Percentiles rank a stretch among this genome's conserved stretches.
These are phyloP conservation scores for Eumacrocentrus americanus DNA, from an alignment of 2,888 invertebrate genomes.

Conservation along the genomic window DNA sequence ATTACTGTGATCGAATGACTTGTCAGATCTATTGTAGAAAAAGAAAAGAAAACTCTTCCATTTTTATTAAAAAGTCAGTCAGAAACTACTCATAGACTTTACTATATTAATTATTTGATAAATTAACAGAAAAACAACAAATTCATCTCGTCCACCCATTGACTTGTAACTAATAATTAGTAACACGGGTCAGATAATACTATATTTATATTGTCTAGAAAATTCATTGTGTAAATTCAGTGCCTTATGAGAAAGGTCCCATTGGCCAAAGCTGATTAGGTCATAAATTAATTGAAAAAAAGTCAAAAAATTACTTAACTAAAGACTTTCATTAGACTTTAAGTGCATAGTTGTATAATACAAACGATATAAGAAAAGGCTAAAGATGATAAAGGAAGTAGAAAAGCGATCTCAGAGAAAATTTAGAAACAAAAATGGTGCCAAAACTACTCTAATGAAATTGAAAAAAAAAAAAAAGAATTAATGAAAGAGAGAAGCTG, in stretches of 20 bases:
- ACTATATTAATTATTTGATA: background rate
- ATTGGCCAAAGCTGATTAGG: slow-evolving; percentile 14
- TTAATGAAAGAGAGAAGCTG: slow-evolving; percentile 19
- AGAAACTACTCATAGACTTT: background rate
- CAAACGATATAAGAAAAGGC: too few relatives aligned
- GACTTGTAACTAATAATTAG: slow-evolving; percentile 26
- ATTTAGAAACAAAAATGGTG: slow-evolving; percentile 42
- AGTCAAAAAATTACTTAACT: background rate
- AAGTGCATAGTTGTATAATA: background rate
- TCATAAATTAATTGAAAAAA: background rate
- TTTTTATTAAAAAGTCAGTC: background rate
- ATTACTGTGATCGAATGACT: slow-evolving; percentile 21
- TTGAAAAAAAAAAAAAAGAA: slow-evolving; percentile 31
- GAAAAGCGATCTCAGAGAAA: slow-evolving; percentile 17
- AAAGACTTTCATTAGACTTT: background rate
- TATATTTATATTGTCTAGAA: slow-evolving; percentile 9
- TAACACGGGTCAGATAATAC: background rate
- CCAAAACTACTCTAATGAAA: slow-evolving; percentile 45
- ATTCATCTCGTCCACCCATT: background rate
- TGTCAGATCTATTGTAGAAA: background rate
- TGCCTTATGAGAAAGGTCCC: slow-evolving; percentile 43
- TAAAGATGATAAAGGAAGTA: slow-evolving; percentile 1
- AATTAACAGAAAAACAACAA: slow-evolving; percentile 1
- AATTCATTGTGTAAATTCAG: slow-evolving; percentile 43
- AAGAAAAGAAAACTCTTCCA: slow-evolving; percentile 5